Percentiles rank a stretch among this genome's conserved stretches.
Evolutionary conservation across 2,113 vertebrate genomes (phyloP).

Genomic region (Rhadina sibilatrix): DNA sequence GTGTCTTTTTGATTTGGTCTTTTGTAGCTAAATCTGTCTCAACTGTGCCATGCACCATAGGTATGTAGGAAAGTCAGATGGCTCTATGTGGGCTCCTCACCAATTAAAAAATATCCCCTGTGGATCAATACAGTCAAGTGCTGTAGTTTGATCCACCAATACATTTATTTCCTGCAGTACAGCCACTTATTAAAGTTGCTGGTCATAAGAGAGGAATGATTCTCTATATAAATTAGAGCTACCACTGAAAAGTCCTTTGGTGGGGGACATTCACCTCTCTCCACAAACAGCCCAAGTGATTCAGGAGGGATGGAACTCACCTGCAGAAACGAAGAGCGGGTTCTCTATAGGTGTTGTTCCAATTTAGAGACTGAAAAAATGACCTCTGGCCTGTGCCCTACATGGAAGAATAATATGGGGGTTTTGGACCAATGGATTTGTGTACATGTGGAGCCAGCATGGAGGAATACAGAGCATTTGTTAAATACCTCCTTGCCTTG

Average conservation of each 20-base stretch:
- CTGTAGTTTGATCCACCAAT: not conserved
- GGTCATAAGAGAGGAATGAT: not conserved
- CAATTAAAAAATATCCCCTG: slow-evolving; percentile 57
- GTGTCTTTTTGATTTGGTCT: not conserved
- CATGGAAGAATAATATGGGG: not conserved
- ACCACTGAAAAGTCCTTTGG: not conserved
- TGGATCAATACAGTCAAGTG: slow-evolving; percentile 6
- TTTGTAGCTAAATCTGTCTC: slow-evolving; percentile 26
- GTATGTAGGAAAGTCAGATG: not conserved
- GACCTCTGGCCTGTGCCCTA: not conserved
- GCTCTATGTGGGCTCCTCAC: slow-evolving; percentile 21
- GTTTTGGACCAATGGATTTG: not conserved
- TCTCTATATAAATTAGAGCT: slow-evolving; percentile 55
- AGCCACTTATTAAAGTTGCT: not conserved
- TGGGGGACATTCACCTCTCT: not conserved
- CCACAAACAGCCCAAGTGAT: not conserved
- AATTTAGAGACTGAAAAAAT: slow-evolving; percentile 19
- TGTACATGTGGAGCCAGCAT: not conserved
- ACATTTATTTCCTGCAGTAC: slow-evolving; percentile 13
- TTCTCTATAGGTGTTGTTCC: not conserved
- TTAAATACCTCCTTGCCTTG: not conserved
- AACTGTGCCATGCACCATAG: not conserved
- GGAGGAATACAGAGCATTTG: not conserved
- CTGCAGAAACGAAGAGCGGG: not conserved
- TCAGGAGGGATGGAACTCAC: slow-evolving; percentile 22